Evolutionary conservation across 2,888 invertebrate genomes (phyloP).

Genomic region (Spisula solida): DNA sequence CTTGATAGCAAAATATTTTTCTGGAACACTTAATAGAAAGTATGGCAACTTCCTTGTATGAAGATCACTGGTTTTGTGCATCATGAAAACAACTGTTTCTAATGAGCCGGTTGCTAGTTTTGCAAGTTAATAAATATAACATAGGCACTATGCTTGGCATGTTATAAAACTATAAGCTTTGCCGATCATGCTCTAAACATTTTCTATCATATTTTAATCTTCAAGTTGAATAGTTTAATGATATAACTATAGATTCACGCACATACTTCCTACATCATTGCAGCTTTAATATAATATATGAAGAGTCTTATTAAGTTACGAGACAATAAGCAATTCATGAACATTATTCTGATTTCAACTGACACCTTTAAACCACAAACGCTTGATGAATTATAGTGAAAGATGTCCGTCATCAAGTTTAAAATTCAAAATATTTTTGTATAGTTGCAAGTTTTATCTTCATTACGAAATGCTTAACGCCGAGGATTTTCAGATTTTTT

Average conservation of each 20-base stretch:
- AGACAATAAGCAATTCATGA: no score
- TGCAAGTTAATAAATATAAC: not conserved
- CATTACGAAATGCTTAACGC: no score
- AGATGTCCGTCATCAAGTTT: no score
- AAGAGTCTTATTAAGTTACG: no score
- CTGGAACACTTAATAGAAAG: not conserved
- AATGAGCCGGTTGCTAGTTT: not conserved
- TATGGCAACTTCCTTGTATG: not conserved
- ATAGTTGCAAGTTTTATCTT: no score
- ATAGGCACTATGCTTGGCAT: conserved; percentile 1
- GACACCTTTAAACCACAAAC: no score
- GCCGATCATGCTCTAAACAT: conserved; percentile 10
- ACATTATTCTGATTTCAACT: no score
- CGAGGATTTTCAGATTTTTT: not conserved
- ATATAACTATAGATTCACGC: no score
- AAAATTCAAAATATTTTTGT: no score
- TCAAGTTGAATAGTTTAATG: not conserved
- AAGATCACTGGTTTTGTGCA: not conserved
- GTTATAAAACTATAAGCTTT: not conserved
- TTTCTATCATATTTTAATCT: not conserved
- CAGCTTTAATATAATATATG: no score
- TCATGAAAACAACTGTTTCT: not conserved
- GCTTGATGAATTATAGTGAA: no score
- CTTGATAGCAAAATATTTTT: not conserved
- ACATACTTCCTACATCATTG: no score